These are phyloP conservation scores for Pipistrellus kuhlii DNA, from an alignment of 2,797 vertebrate species.

Conservation along the genomic window DNA sequence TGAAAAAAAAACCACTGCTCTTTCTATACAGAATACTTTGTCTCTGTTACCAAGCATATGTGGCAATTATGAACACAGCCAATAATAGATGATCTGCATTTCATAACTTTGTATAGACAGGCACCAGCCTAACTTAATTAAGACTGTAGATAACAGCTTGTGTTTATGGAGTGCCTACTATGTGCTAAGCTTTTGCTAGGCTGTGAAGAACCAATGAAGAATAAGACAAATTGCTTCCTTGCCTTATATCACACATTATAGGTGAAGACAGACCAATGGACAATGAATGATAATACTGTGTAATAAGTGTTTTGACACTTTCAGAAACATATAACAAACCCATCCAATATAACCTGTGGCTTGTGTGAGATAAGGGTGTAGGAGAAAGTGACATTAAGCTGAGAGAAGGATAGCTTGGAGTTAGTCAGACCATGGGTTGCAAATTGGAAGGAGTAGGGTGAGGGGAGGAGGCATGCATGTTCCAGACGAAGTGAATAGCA, in stretches of 20 bases:
- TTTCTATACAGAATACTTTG: not conserved
- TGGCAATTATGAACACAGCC: slow-evolving; percentile 35
- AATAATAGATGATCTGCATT: not conserved
- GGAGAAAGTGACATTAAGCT: not conserved
- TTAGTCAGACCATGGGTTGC: not conserved
- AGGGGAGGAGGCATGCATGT: not conserved
- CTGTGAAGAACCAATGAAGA: not conserved
- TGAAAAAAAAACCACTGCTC: slow-evolving; percentile 43
- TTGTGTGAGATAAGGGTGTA: not conserved
- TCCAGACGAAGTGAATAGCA: not conserved
- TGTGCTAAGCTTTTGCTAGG: not conserved
- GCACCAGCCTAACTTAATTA: not conserved
- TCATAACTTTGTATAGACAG: not conserved
- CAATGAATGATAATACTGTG: not conserved
- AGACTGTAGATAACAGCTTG: not conserved
- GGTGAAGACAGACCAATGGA: not conserved
- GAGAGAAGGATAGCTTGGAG: not conserved
- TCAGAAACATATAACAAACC: not conserved
- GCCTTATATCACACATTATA: not conserved
- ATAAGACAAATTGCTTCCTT: slow-evolving; percentile 4
- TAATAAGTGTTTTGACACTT: slow-evolving; percentile 20
- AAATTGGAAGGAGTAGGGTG: fast-evolving
- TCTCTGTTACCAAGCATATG: slow-evolving; percentile 35
- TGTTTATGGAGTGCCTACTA: not conserved
- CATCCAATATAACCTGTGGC: not conserved